Conservation (phyloP, 2,797 vertebrate species). For the Tokudaia tokunoshimensis region DNA sequence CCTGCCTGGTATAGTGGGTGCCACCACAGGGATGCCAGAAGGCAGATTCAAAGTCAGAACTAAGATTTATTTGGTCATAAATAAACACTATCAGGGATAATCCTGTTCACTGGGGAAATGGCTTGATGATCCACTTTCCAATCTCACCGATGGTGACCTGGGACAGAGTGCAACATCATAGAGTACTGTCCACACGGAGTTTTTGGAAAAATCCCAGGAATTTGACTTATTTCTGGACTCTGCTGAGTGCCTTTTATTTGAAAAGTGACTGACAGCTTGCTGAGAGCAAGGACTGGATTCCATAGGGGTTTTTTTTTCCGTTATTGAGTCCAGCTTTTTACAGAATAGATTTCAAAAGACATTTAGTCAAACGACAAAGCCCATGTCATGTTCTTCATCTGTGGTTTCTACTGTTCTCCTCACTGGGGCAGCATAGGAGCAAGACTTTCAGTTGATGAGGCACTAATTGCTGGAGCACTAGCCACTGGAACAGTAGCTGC, state of each 20-base stretch:
- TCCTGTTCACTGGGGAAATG: neutral
- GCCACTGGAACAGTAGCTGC: neutral
- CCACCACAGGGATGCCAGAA: neutral
- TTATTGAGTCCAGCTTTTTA: neutral
- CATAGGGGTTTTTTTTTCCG: neutral
- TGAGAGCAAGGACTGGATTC: neutral
- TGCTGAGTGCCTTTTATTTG: neutral
- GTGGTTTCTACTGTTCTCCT: neutral
- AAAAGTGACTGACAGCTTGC: constrained; percentile 13
- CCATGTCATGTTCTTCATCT: neutral
- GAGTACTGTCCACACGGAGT: neutral
- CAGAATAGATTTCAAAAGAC: neutral
- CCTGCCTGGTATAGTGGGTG: neutral
- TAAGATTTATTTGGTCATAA: constrained; percentile 6
- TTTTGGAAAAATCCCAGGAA: neutral
- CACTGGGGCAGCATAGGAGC: neutral
- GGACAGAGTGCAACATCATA: neutral
- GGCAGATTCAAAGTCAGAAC: constrained; percentile 16
- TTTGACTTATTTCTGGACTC: neutral
- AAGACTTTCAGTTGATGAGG: neutral
- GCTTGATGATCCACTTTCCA: neutral
- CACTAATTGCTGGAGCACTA: neutral
- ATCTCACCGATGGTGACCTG: neutral
- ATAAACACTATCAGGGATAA: neutral
- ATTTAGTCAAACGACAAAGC: neutral